Conservation (phyloP, 2,888 invertebrate genomes). For the Serripes groenlandicus region DNA sequence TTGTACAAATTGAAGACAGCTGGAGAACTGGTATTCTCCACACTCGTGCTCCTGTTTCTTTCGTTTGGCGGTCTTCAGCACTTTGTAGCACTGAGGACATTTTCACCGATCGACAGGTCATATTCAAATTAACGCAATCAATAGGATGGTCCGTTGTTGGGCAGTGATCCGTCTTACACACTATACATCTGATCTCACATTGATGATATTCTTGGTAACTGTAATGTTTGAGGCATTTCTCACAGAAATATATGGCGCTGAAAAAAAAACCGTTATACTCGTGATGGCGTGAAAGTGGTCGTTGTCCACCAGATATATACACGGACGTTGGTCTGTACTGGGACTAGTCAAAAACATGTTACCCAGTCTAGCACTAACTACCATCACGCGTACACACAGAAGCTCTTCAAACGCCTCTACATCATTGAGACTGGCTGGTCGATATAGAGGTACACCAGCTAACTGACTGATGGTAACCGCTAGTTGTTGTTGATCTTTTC, state of each 20-base stretch:
- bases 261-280: slow-evolving; percentile 42
- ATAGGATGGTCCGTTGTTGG: too few species aligned
- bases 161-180: too few species aligned
- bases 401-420: slow-evolving; percentile 28
- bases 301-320: slow-evolving; percentile 50
- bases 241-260: slow-evolving; percentile 40
- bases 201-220: too few species aligned
- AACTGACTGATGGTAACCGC: slow-evolving; percentile 32
- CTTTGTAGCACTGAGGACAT: neutral
- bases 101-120: too few species aligned
- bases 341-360: slow-evolving; percentile 50
- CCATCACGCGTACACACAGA: slow-evolving; percentile 48
- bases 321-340: slow-evolving; percentile 30
- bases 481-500: slow-evolving; percentile 38
- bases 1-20: too few species aligned
- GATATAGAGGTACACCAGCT: slow-evolving; percentile 32
- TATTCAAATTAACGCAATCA: too few species aligned
- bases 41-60: neutral
- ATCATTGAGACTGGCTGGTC: slow-evolving; percentile 40
- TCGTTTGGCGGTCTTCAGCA: neutral
- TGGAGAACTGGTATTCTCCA: neutral
- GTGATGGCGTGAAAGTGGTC: slow-evolving; percentile 44
- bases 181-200: too few species aligned
- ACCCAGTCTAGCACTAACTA: slow-evolving; percentile 53
- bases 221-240: slow-evolving; percentile 31